A percentile compares a stretch with the other conserved stretches of the same genome.
Conservation (phyloP, 2,888 invertebrate species). For the Agrypnus murinus region DNA sequence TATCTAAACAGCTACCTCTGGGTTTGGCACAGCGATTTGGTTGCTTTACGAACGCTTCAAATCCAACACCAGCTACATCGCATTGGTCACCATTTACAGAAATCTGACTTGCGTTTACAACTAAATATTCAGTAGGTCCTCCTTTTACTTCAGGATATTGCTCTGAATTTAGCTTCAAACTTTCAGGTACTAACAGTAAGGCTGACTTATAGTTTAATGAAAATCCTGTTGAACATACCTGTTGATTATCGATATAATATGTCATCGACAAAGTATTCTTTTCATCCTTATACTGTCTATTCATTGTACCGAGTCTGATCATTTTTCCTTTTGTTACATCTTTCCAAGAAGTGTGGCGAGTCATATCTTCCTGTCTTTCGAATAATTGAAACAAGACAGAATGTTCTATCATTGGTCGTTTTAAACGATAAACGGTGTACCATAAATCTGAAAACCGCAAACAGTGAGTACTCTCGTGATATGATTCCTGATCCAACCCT, state of each 20-base stretch:
- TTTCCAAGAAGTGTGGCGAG: conserved; percentile 75
- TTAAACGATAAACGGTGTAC: conserved; percentile 73
- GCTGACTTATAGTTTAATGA: conserved; percentile 65
- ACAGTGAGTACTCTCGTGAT: conserved; percentile 73
- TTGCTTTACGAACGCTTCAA: conserved; percentile 72
- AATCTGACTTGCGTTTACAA: conserved; percentile 68
- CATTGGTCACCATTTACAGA: conserved; percentile 70
- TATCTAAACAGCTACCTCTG: conserved; percentile 71
- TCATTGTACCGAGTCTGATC: conserved; percentile 69
- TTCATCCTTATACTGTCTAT: conserved; percentile 57
- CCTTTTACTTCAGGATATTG: conserved; percentile 65
- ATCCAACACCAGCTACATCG: conserved; percentile 73
- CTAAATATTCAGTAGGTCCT: conserved; percentile 71
- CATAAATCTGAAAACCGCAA: conserved; percentile 73
- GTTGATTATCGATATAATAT: conserved; percentile 54
- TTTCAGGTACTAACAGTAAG: conserved; percentile 69
- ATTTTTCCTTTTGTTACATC: conserved; percentile 75
- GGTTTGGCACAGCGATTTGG: conserved; percentile 68
- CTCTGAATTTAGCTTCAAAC: conserved; percentile 50
- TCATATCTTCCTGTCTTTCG: conserved; percentile 73
- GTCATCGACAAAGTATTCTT: conserved; percentile 63
- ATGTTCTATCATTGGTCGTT: conserved; percentile 74
- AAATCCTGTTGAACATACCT: conserved; percentile 48
- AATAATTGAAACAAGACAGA: conserved; percentile 70
- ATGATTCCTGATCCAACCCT: conserved; percentile 67